A percentile compares a stretch with the other conserved stretches of the same genome.
Conservation (phyloP, 1,140 invertebrate genomes). For the Danaus plexippus region DNA sequence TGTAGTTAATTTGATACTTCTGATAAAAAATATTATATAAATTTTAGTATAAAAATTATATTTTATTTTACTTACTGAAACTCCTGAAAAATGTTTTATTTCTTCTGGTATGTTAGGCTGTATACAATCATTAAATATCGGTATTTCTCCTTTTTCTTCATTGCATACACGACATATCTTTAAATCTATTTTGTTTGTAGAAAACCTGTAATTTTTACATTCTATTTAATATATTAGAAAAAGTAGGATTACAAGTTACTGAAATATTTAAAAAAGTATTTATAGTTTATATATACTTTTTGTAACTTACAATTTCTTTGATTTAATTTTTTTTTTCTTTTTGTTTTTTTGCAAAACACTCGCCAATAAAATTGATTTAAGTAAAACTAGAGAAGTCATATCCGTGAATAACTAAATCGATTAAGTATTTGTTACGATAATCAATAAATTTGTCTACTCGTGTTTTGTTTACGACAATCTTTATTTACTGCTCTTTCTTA, state of each 20-base stretch:
- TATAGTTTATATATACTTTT: neutral
- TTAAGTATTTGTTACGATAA: too few species aligned
- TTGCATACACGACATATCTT: constrained; percentile 51
- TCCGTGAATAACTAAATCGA: neutral
- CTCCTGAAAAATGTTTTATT: constrained; percentile 49
- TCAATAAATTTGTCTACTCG: too few species aligned
- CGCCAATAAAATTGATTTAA: constrained; percentile 55
- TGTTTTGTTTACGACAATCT: too few species aligned
- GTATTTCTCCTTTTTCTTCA: constrained; percentile 39
- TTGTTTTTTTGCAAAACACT: constrained; percentile 41
- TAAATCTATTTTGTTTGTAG: constrained; percentile 16
- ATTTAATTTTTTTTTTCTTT: constrained; percentile 43
- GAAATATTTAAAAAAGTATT: neutral
- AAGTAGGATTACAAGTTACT: constrained; percentile 1
- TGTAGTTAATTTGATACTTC: constrained; percentile 1
- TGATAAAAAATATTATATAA: neutral
- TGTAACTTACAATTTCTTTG: constrained; percentile 36
- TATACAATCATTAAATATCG: constrained; percentile 49
- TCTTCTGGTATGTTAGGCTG: constrained; percentile 50
- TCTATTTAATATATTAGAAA: neutral
- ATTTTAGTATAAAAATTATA: neutral
- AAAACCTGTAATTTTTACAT: constrained; percentile 17
- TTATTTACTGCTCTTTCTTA: too few species aligned
- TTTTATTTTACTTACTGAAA: constrained; percentile 37
- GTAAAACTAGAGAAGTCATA: constrained; percentile 52